Percentiles rank a stretch among this genome's conserved stretches.
Conservation (phyloP, 2,888 invertebrate species). For the Chromoteleia sp. region DNA sequence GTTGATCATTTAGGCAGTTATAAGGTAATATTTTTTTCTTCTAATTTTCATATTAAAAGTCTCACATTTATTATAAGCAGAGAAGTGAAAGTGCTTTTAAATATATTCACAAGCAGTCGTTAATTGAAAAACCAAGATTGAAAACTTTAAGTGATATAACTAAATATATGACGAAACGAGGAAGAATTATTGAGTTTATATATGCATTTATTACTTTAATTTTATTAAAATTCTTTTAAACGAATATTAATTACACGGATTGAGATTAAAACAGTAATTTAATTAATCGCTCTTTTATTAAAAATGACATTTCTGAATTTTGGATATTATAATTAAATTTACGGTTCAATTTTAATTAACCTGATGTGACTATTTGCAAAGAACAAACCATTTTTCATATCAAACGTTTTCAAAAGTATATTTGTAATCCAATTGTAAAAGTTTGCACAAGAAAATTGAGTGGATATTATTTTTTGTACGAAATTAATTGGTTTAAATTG, state of each 20-base stretch:
- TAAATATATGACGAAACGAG: neutral
- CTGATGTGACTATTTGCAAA: too few relatives aligned
- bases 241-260: too few relatives aligned
- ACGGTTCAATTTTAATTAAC: too few relatives aligned
- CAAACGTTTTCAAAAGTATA: constrained; percentile 2
- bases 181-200: too few relatives aligned
- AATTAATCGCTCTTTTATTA: too few relatives aligned
- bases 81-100: neutral
- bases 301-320: too few relatives aligned
- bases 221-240: neutral
- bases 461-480: neutral
- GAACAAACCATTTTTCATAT: neutral
- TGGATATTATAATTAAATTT: too few relatives aligned
- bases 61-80: neutral
- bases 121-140: neutral
- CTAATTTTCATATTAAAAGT: constrained; percentile 32
- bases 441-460: constrained; percentile 3
- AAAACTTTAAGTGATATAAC: constrained; percentile 1
- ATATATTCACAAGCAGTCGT: neutral
- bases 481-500: constrained; percentile 18
- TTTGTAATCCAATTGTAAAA: constrained; percentile 5
- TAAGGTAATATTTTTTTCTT: constrained; percentile 88
- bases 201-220: neutral
- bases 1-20: constrained; percentile 95
- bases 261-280: too few relatives aligned